Conservation (phyloP, 2,113 vertebrate genomes). For the Myotis davidii region DNA sequence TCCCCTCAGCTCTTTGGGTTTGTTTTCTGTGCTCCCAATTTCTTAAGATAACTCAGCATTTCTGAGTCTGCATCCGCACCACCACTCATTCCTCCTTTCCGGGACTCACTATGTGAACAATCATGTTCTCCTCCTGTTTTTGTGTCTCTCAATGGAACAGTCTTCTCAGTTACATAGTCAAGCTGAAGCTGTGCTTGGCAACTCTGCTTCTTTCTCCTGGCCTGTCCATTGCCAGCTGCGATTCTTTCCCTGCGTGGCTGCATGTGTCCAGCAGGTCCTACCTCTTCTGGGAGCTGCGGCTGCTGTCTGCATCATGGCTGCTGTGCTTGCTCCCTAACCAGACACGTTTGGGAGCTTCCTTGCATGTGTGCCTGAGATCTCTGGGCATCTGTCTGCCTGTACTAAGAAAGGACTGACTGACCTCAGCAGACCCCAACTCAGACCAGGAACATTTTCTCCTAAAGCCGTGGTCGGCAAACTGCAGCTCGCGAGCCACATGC, state of each 20-base stretch:
- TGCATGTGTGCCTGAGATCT: not conserved
- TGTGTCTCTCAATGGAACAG: not conserved
- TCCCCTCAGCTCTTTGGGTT: not conserved
- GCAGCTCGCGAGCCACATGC: too few species aligned
- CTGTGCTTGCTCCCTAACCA: not conserved
- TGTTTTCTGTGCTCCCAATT: not conserved
- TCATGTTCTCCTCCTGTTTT: not conserved
- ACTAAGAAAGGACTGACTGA: not conserved
- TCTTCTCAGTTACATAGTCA: not conserved
- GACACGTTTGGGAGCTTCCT: not conserved
- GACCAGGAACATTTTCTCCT: not conserved
- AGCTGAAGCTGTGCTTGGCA: not conserved
- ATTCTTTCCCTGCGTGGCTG: not conserved
- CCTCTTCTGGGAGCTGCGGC: not conserved
- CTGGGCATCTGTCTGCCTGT: not conserved
- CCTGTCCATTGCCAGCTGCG: not conserved
- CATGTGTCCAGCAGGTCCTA: too few species aligned
- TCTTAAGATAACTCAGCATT: not conserved
- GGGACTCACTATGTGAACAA: not conserved
- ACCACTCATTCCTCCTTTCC: not conserved
- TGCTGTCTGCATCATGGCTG: not conserved
- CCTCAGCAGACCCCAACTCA: not conserved
- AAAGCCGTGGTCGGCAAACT: too few species aligned
- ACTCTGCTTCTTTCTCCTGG: not conserved
- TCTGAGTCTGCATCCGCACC: not conserved